phyloP scores from a whole-genome alignment of 2,797 vertebrate genomes.

The Echeneis naucrates region DNA sequence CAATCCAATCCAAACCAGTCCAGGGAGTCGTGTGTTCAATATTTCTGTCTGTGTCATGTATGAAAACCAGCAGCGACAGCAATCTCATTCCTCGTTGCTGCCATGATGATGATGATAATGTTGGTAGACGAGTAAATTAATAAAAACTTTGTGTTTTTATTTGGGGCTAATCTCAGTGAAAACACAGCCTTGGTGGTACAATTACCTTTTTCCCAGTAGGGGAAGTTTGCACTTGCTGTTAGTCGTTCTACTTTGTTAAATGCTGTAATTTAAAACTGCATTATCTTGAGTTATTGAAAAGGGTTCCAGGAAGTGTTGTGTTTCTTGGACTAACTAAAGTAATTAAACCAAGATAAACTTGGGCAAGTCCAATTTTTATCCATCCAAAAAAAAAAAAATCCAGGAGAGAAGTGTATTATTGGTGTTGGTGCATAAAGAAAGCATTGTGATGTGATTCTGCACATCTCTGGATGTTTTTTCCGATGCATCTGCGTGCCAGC shows the following conservation, averaged over 20 bases:
- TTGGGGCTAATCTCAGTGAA: background rate
- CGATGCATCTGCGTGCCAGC: constrained; percentile 7
- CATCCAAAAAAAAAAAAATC: background rate
- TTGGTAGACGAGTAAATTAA: background rate
- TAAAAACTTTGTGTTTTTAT: background rate
- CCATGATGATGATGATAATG: too few relatives aligned
- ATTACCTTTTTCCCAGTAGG: background rate
- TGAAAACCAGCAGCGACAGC: background rate
- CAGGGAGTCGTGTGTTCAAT: background rate
- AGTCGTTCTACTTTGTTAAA: background rate
- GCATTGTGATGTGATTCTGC: background rate
- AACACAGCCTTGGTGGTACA: background rate
- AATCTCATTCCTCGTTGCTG: background rate
- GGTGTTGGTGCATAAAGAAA: background rate
- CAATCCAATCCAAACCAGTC: background rate
- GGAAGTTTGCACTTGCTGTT: background rate
- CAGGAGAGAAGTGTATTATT: background rate
- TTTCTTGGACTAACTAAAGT: background rate
- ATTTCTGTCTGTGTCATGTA: background rate
- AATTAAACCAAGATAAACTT: background rate
- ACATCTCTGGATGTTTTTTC: constrained; percentile 1
- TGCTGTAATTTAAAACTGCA: background rate
- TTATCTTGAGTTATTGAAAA: background rate
- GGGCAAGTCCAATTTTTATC: background rate
- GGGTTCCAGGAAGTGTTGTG: background rate